These are phyloP conservation scores for Arothron firmamentum DNA, from an alignment of 2,113 vertebrate species.

Conservation along the genomic window DNA sequence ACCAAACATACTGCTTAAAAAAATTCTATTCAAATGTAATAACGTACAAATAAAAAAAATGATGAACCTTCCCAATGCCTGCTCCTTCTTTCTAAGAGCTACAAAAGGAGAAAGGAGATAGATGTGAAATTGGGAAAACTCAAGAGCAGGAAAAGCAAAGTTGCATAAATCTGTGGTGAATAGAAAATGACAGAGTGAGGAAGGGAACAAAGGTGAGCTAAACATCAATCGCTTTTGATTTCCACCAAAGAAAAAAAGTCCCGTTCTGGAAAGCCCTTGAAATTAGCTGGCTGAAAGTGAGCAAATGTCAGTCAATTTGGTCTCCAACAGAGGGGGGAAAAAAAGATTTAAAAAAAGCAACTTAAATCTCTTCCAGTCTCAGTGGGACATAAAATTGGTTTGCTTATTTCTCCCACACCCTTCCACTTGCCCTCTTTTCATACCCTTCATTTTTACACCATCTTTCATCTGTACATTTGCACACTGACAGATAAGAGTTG, in stretches of 20 bases:
- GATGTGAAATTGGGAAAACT: constrained; percentile 8
- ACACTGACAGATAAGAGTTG: neutral
- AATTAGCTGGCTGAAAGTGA: constrained; percentile 68
- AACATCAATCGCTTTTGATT: constrained; percentile 59
- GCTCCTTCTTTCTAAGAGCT: constrained; percentile 32
- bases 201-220: constrained; percentile 40
- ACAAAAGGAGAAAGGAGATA: constrained; percentile 1
- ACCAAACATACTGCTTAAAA: constrained; percentile 10
- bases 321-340: constrained; percentile 47
- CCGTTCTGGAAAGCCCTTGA: constrained; percentile 67
- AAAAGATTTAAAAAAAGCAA: constrained; percentile 59
- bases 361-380: constrained; percentile 60
- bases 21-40: constrained; percentile 58
- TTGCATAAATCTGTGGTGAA: constrained; percentile 50
- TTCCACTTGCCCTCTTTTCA: constrained; percentile 9
- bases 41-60: constrained; percentile 40
- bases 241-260: constrained; percentile 52
- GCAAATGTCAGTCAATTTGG: constrained; percentile 66
- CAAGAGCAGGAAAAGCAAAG: constrained; percentile 21
- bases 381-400: constrained; percentile 57
- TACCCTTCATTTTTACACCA: constrained; percentile 30
- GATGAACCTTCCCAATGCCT: constrained; percentile 8
- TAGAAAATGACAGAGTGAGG: constrained; percentile 31
- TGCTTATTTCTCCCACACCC: constrained; percentile 20
- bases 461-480: constrained; percentile 28